Evolutionary conservation across 1,140 invertebrate genomes (phyloP), one percentile per base, ranked within the genome.

Genomic region (Calosoma granatense): DNA sequence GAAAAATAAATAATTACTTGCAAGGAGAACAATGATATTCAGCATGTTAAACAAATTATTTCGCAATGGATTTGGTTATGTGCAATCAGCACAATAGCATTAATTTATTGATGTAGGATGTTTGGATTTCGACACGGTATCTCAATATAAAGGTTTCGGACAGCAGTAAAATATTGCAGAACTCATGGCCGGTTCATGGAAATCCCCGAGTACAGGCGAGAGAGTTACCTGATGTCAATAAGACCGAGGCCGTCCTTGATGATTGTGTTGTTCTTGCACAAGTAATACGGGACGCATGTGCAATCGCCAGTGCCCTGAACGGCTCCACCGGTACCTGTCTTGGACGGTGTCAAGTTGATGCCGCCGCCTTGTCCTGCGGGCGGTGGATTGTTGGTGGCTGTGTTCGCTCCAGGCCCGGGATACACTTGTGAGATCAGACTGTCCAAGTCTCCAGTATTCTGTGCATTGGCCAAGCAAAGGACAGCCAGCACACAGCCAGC

Each of bases 181-280:
- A n/a, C n/a, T n/a, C n/a, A n/a, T n/a, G n/a, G n/a, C n/a, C n/a
- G n/a, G n/a, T 36, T 36, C 26, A 9, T 36, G 26, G 26, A 36
- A 36, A 36, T 36, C n/a, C n/a, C 26, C 6, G n/a, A 36, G n/a
- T 36, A 9, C 26, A 36, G n/a, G 26, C 26, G n/a, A 17, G 17
- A 47, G 6, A 54, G 23, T 53, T 60, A 79, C 76, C 84, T 79
- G 23, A 88, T 87, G 67, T 92, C 87, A 58, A 92, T 88, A 21
- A 92, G 72, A 22, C 85, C 85, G 17, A 77, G 67, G 2, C 89
- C 89, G 64, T 90, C 80, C 0, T 77, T 82, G 43, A 83, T 77
- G 20, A 90, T 80, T 0, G 77, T 78, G 0, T 77, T 77, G 54
- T 85, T 77, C 14, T 56, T 56, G 58, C 87, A 90, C 12, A 82